Conservation (phyloP, 1,140 invertebrate genomes). For the Asbolus verrucosus region DNA sequence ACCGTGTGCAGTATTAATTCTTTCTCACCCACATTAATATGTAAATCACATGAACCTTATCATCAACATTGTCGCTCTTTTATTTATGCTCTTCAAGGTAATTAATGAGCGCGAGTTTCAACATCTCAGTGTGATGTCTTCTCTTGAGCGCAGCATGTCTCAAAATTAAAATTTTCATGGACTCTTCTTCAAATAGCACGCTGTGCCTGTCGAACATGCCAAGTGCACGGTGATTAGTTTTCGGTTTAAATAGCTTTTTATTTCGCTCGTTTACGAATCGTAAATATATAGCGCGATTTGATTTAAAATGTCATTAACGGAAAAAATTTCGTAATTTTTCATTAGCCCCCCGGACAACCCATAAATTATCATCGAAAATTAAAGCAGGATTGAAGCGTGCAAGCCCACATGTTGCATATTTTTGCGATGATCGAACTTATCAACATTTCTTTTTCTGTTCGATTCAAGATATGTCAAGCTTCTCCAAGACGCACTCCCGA, state of each 20-base stretch:
- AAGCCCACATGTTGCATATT: too few species aligned
- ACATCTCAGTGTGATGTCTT: conserved; percentile 36
- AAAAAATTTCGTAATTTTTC: conserved; percentile 14
- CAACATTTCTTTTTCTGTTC: too few species aligned
- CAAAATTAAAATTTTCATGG: conserved; percentile 25
- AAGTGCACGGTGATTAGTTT: background rate
- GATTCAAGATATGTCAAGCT: too few species aligned
- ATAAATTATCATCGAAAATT: too few species aligned
- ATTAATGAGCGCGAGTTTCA: conserved; percentile 37
- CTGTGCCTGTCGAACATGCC: conserved; percentile 11
- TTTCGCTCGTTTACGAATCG: conserved; percentile 14
- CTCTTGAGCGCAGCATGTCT: conserved; percentile 17
- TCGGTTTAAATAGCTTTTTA: conserved; percentile 2
- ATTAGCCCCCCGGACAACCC: background rate
- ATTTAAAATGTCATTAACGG: conserved; percentile 27
- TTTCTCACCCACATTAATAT: conserved; percentile 22
- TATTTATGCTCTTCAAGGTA: background rate
- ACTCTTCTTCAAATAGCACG: conserved; percentile 18
- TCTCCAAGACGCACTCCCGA: too few species aligned
- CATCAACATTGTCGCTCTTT: conserved; percentile 2
- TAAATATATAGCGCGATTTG: conserved; percentile 6
- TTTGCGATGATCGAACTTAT: too few species aligned
- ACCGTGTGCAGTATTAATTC: background rate
- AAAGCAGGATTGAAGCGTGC: too few species aligned
- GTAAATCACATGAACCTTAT: conserved; percentile 18